Evolutionary conservation across 2,113 vertebrate species (phyloP), one percentile per base, ranked within the genome.

Genomic region (Phasianus colchicus): DNA sequence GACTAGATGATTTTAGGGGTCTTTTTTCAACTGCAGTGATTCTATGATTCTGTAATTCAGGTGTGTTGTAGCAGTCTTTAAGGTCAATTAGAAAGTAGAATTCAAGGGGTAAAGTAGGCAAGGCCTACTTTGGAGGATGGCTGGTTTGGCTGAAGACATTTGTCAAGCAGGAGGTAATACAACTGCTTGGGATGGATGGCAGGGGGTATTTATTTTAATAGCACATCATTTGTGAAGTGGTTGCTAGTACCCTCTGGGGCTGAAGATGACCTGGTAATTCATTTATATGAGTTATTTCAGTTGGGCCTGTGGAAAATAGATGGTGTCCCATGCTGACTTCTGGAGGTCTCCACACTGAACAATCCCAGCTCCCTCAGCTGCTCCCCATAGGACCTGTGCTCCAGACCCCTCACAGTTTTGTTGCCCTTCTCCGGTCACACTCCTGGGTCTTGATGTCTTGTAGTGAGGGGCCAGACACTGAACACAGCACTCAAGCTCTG

Each of bases 401-500:
- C 52, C 52, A 54, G 27, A 54, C 27, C 52, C 15, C 27, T 54
- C 52, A 30, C 52, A 29, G 27, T 27, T 54, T 54, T 27, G 27
- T 54, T 54, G 27, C 52, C 52, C 25, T 54, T 54, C 52, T 30
- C 52, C 30, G 9, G 52, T 30, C 15, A 54, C 5, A 15, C 14
- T 54, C 27, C 52, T 9, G 9, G 52, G 27, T 54, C 52, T 54
- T 16, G 14, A 16, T 54, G 52, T 54, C 52, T 54, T 54, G 27
- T 29, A 15, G 25, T 54, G 52, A 54, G 52, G 52, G 52, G 14
- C 52, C 52, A 3, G 9, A 30, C 27, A 54, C 15, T 54, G 52
- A 54, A 54, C 52, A 29, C 27, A 54, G 27, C 52, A 54, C 15
- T 17, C 27, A 54, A 66, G n/a, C 58, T 73, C 48, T 0, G 0